These are phyloP conservation scores for Cynocephalus volans DNA, from an alignment of 2,113 vertebrate species.

Conservation along the genomic window DNA sequence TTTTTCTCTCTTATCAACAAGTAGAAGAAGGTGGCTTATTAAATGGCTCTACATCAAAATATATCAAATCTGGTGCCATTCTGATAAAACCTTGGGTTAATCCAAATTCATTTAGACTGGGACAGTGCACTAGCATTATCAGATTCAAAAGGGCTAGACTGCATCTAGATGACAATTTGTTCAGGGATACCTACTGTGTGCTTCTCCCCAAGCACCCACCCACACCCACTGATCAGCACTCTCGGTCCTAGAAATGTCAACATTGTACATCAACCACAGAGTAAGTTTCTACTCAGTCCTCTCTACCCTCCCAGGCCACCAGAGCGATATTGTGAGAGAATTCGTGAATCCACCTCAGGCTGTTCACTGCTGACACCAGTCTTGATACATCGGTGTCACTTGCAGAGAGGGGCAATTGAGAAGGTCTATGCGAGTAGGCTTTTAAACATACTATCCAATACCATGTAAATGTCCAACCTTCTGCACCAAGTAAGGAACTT, in stretches of 20 bases:
- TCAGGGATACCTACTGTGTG: not conserved
- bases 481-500: not conserved
- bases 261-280: not conserved
- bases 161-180: not conserved
- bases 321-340: not conserved
- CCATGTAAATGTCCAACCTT: not conserved
- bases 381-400: not conserved
- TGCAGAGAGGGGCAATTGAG: not conserved
- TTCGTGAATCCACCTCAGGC: not conserved
- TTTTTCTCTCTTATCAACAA: not conserved
- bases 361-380: not conserved
- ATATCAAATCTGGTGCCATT: not conserved
- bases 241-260: not conserved
- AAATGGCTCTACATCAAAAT: not conserved
- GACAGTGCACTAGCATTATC: not conserved
- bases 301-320: not conserved
- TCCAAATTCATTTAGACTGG: not conserved
- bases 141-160: not conserved
- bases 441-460: not conserved
- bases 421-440: not conserved
- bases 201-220: not conserved
- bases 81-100: slow-evolving; percentile 16
- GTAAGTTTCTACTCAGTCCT: not conserved
- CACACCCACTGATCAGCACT: too few relatives aligned
- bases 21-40: not conserved